Evolutionary conservation across 1,140 invertebrate genomes (phyloP).

Genomic region (Macrobrachium nipponense): DNA sequence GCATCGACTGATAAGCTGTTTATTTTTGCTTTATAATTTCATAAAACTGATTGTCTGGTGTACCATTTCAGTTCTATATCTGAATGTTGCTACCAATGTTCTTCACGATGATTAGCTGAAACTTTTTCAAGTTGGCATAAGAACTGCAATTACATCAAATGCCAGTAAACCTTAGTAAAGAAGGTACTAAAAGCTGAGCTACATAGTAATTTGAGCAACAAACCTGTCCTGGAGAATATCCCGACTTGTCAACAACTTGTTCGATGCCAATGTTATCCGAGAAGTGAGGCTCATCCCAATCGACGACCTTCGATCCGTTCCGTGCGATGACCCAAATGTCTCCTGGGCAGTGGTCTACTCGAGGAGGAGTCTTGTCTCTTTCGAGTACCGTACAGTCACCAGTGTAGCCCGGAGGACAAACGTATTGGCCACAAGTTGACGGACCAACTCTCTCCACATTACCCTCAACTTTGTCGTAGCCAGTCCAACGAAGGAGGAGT

Average conservation of each 20-base stretch:
- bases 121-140: no score
- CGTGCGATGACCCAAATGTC: slow-evolving; percentile 94
- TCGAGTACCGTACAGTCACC: slow-evolving; percentile 88
- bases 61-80: no score
- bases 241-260: slow-evolving; percentile 85
- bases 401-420: slow-evolving; percentile 86
- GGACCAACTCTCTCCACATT: slow-evolving; percentile 92
- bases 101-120: no score
- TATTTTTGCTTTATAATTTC: no score
- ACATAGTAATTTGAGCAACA: background rate
- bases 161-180: background rate
- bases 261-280: slow-evolving; percentile 86
- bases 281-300: slow-evolving; percentile 95
- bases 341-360: slow-evolving; percentile 89
- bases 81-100: no score
- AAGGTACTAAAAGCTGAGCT: background rate
- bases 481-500: slow-evolving; percentile 89
- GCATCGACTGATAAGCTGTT: no score
- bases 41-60: no score
- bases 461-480: slow-evolving; percentile 88
- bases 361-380: slow-evolving; percentile 83
- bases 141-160: no score
- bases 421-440: slow-evolving; percentile 89
- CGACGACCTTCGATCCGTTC: slow-evolving; percentile 90
- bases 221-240: slow-evolving; percentile 81